These are phyloP conservation scores for Acleris holmiana DNA, from an alignment of 2,888 invertebrate species.

Conservation along the genomic window DNA sequence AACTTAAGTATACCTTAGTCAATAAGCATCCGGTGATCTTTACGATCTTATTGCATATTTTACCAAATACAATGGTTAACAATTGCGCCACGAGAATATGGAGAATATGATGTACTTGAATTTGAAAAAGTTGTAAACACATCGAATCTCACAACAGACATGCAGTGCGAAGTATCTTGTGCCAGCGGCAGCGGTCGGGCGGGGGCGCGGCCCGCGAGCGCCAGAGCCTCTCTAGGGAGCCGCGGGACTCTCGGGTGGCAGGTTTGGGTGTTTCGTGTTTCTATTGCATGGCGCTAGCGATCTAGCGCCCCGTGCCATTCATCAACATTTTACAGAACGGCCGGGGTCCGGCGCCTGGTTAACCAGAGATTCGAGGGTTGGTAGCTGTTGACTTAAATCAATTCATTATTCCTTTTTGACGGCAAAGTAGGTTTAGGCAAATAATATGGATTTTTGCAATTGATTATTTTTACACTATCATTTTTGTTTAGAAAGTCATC, in stretches of 20 bases:
- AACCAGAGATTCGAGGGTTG: neutral
- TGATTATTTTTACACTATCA: too few relatives aligned
- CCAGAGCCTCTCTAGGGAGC: too few relatives aligned
- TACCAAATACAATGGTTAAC: neutral
- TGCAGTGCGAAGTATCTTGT: neutral
- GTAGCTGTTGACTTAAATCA: neutral
- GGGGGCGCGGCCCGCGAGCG: neutral
- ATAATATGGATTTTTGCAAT: too few relatives aligned
- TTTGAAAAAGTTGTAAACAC: neutral
- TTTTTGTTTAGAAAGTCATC: too few relatives aligned
- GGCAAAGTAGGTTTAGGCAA: too few relatives aligned
- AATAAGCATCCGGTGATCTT: neutral
- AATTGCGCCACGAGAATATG: conserved; percentile 12
- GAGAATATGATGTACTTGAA: conserved; percentile 5
- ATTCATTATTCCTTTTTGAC: neutral
- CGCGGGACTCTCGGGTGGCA: neutral
- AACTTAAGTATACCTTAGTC: conserved; percentile 1
- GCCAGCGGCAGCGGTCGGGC: too few relatives aligned
- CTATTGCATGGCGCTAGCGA: neutral
- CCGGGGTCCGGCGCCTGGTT: neutral
- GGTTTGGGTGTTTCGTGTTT: neutral
- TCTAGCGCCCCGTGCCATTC: neutral
- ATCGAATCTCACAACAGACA: neutral
- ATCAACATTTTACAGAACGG: neutral
- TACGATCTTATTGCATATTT: neutral